These are phyloP conservation scores for Mesorhabditis belari DNA, from an alignment of 2,888 invertebrate species.

Conservation along the genomic window DNA sequence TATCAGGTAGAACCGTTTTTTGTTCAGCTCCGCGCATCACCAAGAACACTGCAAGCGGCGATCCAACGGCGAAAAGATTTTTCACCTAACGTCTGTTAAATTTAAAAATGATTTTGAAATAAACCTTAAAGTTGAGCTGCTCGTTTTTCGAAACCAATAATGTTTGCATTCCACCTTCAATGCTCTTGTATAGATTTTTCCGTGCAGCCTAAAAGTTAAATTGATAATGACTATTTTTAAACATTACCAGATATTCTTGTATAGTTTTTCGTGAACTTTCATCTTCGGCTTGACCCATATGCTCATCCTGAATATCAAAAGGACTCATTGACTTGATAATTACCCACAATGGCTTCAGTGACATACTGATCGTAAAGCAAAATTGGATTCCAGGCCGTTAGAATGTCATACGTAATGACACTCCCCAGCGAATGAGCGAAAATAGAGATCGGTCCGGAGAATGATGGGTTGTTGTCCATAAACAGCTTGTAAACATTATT, in stretches of 20 bases:
- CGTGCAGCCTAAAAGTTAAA: conserved; percentile 9
- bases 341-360: conserved; percentile 40
- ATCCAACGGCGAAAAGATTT: conserved; percentile 49
- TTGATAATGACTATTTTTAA: background rate
- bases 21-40: conserved; percentile 45
- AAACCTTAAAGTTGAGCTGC: conserved; percentile 33
- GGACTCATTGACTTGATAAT: background rate
- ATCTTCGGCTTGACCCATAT: conserved; percentile 11
- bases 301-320: conserved; percentile 24
- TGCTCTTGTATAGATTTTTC: conserved; percentile 17
- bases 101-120: background rate
- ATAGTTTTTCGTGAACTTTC: background rate
- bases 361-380: conserved; percentile 57
- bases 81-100: conserved; percentile 27
- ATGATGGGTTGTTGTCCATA: conserved; percentile 64
- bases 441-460: conserved; percentile 65
- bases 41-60: conserved; percentile 48
- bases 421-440: conserved; percentile 68
- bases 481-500: conserved; percentile 66
- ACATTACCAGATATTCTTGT: background rate
- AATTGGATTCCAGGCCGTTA: conserved; percentile 62
- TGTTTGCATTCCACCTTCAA: conserved; percentile 37
- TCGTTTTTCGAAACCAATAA: conserved; percentile 36
- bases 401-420: conserved; percentile 62
- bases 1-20: background rate